Evolutionary conservation across 2,113 vertebrate genomes (phyloP).

Genomic region (Poicephalus gulielmi): DNA sequence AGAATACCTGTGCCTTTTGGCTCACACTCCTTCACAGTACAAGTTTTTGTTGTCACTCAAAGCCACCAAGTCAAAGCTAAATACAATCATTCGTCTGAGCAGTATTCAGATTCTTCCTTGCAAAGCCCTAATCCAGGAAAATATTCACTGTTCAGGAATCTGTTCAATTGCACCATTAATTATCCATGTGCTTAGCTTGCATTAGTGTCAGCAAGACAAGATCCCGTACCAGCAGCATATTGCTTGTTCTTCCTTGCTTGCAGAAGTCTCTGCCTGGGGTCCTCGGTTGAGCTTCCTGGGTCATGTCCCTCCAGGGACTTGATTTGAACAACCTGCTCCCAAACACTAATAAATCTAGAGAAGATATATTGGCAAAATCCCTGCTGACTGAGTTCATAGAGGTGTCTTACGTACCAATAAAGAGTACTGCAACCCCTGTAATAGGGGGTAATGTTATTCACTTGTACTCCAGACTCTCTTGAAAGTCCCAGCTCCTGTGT

Average conservation of each 20-base stretch:
- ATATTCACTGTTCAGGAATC: neutral
- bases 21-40: neutral
- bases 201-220: neutral
- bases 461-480: neutral
- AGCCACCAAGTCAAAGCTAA: neutral
- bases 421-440: neutral
- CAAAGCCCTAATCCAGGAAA: neutral
- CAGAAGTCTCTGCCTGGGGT: neutral
- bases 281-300: neutral
- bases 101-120: neutral
- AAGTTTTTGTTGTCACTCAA: neutral
- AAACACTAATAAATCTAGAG: neutral
- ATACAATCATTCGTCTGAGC: neutral
- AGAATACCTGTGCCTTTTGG: fast-evolving
- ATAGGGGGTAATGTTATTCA: neutral
- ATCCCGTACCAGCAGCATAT: neutral
- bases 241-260: neutral
- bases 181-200: neutral
- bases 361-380: neutral
- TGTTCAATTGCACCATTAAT: neutral
- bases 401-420: neutral
- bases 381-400: fast-evolving
- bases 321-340: neutral
- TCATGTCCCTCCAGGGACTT: neutral
- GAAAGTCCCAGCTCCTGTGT: neutral